Conservation (phyloP, 2,113 vertebrate species). For the Oryctolagus cuniculus region mOryCun1.1 NC_091432.1:34979001-34979500, state of each 20-base stretch:
- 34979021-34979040: neutral
- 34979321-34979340: too few species aligned
- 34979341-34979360: neutral
- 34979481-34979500: neutral
- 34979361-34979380: neutral
- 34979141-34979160: too few species aligned
- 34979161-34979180: too few species aligned
- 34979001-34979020: neutral
- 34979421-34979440: neutral
- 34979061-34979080: neutral
- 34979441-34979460: neutral
- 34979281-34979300: too few species aligned
- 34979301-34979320: too few species aligned
- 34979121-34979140: too few species aligned
- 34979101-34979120: neutral
- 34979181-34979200: too few species aligned
- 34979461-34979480: neutral
- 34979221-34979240: too few species aligned
- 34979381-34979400: neutral
- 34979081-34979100: neutral
- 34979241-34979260: too few species aligned
- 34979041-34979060: neutral
- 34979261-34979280: too few species aligned
- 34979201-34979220: too few species aligned
- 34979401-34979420: constrained; percentile 1